Evolutionary conservation across 92 coral and sea anemone species (phyloP), one percentile per base, ranked within the genome.

Genomic region (Palythoa grandiflora): DNA sequence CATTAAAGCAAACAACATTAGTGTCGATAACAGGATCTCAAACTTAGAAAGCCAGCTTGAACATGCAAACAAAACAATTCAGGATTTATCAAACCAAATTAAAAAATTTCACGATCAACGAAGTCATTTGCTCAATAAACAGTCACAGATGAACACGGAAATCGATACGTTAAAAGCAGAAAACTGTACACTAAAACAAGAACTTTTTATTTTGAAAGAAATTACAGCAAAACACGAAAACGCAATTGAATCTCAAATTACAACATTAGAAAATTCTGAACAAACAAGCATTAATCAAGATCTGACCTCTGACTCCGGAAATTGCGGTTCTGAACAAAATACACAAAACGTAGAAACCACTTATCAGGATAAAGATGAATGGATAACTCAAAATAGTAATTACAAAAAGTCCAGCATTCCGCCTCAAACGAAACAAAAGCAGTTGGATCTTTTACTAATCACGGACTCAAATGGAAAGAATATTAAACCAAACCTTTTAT

Each of bases 391-490:
- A 28, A 68, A 61, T 39, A 28, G 40, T 68, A 36, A 21, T 68
- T 73, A 15, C 54, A 61, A 60, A 80, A 54, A 39, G 59, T 66
- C 37, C 2, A 54, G 51, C 53, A 78, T 54, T 19, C 20, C 83
- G 37, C 71, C 59, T 61, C 57, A 80, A 79, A 60, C 68, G 21
- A 79, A 19, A 40, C 19, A 54, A 55, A 78, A 78, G 83, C 36
- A 57, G 60, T 17, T 80, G 48, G 85, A 80, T 16, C 55, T 60
- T 61, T 80, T 80, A 63, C 73, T 80, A 9, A 80, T 89, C 17
- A 77, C 77, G 37, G 89, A 89, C 73, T 89, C 92, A n/a, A 89
- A 89, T 71, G 89, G 89, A 20, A 89, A 89, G 73, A 80, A 80
- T 68, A 38, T 89, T 12, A 74, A 89, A 7, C 12, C 91, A 55